phyloP scores from a whole-genome alignment of 2,888 invertebrate species.

The Cantharis rufa region DNA sequence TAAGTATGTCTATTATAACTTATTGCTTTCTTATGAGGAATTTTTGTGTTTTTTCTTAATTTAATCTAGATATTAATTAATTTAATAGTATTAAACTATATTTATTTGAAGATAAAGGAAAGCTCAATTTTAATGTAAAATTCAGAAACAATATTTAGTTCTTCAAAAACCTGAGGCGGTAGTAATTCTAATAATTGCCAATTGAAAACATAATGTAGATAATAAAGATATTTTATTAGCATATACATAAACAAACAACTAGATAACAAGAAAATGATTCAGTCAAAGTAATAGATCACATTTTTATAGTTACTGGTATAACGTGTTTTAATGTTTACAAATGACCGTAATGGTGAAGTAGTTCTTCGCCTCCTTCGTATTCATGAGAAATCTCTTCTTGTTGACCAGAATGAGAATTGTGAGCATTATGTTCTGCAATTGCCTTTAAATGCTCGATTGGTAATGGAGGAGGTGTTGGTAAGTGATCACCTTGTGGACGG shows the following conservation, averaged over 20 bases:
- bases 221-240: background rate
- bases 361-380: background rate
- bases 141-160: background rate
- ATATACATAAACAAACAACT: background rate
- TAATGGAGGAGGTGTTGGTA: constrained; percentile 82
- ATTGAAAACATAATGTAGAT: background rate
- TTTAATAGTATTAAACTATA: too few relatives aligned
- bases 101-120: too few relatives aligned
- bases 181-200: background rate
- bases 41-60: too few relatives aligned
- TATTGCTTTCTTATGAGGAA: too few relatives aligned
- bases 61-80: too few relatives aligned
- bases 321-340: background rate
- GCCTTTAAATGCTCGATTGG: constrained; percentile 73
- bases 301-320: background rate
- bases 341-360: background rate
- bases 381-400: background rate
- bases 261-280: background rate
- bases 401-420: constrained; percentile 18
- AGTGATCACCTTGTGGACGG: constrained; percentile 66
- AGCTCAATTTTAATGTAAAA: background rate
- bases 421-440: constrained; percentile 55
- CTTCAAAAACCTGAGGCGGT: background rate
- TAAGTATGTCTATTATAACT: too few relatives aligned
- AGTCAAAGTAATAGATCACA: background rate